Base-by-base conservation (phyloP, 2,797 vertebrate species). In the Distichodus sexfasciatus region DNA sequence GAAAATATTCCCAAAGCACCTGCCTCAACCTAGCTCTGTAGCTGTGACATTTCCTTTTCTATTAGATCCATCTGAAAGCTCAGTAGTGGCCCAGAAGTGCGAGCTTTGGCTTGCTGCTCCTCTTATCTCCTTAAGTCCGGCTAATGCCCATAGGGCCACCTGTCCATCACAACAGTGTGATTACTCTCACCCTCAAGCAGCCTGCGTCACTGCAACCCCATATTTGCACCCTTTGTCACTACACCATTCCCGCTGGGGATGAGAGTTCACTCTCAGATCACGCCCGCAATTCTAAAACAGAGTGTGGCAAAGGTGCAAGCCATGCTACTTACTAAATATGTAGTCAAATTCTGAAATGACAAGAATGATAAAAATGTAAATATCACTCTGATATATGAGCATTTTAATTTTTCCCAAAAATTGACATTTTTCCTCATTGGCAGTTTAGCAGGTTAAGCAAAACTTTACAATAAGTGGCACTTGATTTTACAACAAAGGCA, bases 81-180 rank as follows among this genome's bases (percentile, higher is more conserved):
- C 15, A 36, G 40, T 43, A 51, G 68, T 48, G 46, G 26, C 29
- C 57, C 35, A 47, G 23, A 67, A 50, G 23, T 36, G 12, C n/a
- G 6, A 70, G 46, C 74, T 64, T 71, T 69, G 43, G 46, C 57
- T 60, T 55, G 65, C 36, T 54, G 59, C 66, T 73, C 44, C 72
- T 66, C 57, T 69, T 55, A 82, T 75, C 66, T 41, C 23, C 47
- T 74, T 76, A 76, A 83, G 58, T n/a, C 58, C 28, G 31, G 55
- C 28, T 80, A 76, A 81, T 76, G 28, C 66, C 41, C 41, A 38
- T 44, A 14, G 63, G 64, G 64, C 58, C 76, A 79, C 74, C 65
- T 77, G 71, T 79, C 75, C 23, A 26, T 66, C 60, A 70, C 31
- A 50, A 50, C 59, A 36, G 26, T 59, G 54, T 40, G 46, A 60